phyloP scores from a whole-genome alignment of 2,888 invertebrate species.

The Temnothorax unifasciatus region DNA sequence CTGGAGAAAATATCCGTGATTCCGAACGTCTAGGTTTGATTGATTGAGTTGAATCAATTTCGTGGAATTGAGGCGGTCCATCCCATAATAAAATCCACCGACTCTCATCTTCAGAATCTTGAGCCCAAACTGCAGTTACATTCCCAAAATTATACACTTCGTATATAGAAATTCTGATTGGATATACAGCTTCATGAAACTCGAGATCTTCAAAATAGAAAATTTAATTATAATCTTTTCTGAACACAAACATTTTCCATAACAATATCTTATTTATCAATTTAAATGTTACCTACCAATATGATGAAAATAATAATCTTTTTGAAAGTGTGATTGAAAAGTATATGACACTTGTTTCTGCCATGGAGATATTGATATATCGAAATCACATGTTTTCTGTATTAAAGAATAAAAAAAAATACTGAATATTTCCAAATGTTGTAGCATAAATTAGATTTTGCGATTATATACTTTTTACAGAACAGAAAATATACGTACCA shows the following conservation, averaged over 20 bases:
- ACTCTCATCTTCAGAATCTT: background rate
- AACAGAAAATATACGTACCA: too few relatives aligned
- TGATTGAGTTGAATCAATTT: accelerated
- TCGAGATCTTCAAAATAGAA: background rate
- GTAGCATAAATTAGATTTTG: too few relatives aligned
- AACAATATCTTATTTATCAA: background rate
- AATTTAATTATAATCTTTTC: background rate
- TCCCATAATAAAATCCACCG: background rate
- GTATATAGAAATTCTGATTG: background rate
- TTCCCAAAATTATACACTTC: background rate
- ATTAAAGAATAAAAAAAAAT: too few relatives aligned
- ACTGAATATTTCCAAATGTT: too few relatives aligned
- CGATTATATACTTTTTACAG: too few relatives aligned
- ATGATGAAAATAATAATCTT: background rate
- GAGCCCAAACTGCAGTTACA: background rate
- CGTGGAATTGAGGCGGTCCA: too few relatives aligned
- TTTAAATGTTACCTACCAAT: background rate
- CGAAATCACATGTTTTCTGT: too few relatives aligned
- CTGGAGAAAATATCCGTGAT: too few relatives aligned
- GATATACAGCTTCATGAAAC: background rate
- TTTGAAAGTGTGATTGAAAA: accelerated
- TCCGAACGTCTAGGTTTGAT: too few relatives aligned
- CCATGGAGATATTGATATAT: too few relatives aligned
- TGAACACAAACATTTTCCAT: too few relatives aligned
- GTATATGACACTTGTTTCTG: too few relatives aligned